Percentiles rank a stretch among this genome's conserved stretches.
Evolutionary conservation across 1,140 invertebrate species (phyloP).

Genomic region (Calliphora vicina): DNA sequence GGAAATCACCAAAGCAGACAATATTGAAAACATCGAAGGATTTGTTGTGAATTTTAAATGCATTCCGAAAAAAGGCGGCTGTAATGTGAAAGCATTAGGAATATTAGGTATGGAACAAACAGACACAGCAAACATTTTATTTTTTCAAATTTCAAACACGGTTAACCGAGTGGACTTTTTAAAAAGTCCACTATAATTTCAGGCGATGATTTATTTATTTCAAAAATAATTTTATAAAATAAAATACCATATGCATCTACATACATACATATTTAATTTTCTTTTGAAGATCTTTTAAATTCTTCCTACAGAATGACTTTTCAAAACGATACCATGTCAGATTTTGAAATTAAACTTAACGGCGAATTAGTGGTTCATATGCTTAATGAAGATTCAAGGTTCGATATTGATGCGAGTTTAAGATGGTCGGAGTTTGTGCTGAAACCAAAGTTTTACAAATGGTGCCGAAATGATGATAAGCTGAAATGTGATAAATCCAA

Average conservation of each 20-base stretch:
- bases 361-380: neutral
- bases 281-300: conserved; percentile 25
- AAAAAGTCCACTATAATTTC: too few relatives aligned
- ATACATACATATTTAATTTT: neutral
- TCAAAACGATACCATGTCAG: neutral
- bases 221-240: too few relatives aligned
- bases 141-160: too few relatives aligned
- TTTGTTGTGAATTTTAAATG: conserved; percentile 51
- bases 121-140: too few relatives aligned
- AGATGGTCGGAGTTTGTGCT: conserved; percentile 40
- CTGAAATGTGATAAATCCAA: conserved; percentile 39
- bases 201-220: neutral
- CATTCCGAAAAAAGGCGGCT: conserved; percentile 49
- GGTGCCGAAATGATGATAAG: conserved; percentile 22
- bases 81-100: conserved; percentile 47
- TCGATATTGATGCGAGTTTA: neutral
- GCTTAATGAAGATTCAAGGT: neutral
- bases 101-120: conserved; percentile 47
- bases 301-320: conserved; percentile 19
- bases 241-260: too few relatives aligned
- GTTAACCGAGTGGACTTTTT: too few relatives aligned
- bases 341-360: conserved; percentile 23
- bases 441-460: conserved; percentile 43
- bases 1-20: neutral
- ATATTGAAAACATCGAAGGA: conserved; percentile 39